Base-by-base conservation (phyloP, 1,140 invertebrate species). In the Monochamus saltuarius region DNA sequence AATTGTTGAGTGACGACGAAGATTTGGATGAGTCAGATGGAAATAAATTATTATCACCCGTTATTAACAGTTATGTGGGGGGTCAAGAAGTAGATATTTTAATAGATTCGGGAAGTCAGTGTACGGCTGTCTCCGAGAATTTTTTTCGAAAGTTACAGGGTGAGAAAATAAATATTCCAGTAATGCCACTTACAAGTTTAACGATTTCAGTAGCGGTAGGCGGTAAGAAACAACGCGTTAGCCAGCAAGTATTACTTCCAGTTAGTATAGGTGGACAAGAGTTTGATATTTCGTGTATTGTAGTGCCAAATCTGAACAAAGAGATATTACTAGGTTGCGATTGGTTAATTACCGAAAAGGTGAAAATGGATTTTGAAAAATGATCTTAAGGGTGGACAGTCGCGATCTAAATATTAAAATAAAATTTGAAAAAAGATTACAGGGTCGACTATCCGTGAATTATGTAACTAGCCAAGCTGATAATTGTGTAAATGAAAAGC, bases 291-390 rank as follows among this genome's bases (percentile, higher is more conserved):
- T n/a, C 19, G 17, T 13, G n/a, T 17, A 13, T 14, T 13, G 11
- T 50, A 7, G 29, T 50, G 22, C 19, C 47, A 13, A 17, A 17
- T 22, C 14, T 50, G 13, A 50, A 50, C 22, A 13, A 19, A 8
- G 22, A 50, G 7, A 22, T 50, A 7, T 17, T 50, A 1, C 22
- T 50, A 13, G 47, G 47, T 8, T 14, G 7, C 22, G 22, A 50
- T 50, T 50, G 47, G 47, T 2, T 50, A 50, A 8, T 13, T 8
- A 34, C 2, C 7, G n/a, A 50, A n/a, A 50, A 50, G 16, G 22
- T 19, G 7, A 19, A 13, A 19, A 50, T 50, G 7, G 29, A 50
- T 50, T 50, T 50, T n/a, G 47, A 50, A 50, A 35, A 22, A 17
- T 13, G 22, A n/a, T 8, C n/a, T n/a, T 14, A 35, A n/a, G 6